Conservation (phyloP, 2,888 invertebrate species). For the Eurois occulta region DNA sequence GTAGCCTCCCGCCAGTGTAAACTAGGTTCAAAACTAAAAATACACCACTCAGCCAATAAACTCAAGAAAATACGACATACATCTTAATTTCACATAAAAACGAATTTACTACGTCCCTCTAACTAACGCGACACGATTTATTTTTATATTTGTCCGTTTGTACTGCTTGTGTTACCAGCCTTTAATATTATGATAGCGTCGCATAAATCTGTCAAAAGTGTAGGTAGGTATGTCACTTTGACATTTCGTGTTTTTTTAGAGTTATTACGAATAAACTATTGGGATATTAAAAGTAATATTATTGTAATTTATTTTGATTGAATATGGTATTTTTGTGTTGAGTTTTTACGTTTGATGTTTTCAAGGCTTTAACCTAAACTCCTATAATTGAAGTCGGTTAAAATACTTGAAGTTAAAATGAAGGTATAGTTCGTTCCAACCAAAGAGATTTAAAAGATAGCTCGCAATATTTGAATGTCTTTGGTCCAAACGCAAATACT, state of each 20-base stretch:
- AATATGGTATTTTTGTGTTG: not conserved
- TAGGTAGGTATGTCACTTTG: constrained; percentile 48
- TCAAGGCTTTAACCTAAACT: not conserved
- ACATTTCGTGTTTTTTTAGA: constrained; percentile 37
- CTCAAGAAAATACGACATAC: constrained; percentile 81
- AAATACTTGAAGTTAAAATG: not conserved
- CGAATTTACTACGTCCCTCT: constrained; percentile 81
- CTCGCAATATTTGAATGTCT: no score
- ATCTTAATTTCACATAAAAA: constrained; percentile 89
- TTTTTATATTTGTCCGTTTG: constrained; percentile 78
- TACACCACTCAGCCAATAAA: constrained; percentile 80
- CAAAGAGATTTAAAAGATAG: no score
- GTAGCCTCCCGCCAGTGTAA: constrained; percentile 18
- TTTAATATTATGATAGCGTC: constrained; percentile 86
- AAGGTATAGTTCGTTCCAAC: no score
- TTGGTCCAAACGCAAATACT: no score
- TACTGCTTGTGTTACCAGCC: constrained; percentile 81
- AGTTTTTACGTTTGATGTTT: constrained; percentile 21
- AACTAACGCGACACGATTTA: constrained; percentile 78
- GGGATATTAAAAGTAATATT: constrained; percentile 24
- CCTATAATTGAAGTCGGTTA: not conserved
- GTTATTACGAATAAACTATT: constrained; percentile 20
- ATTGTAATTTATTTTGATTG: constrained; percentile 32
- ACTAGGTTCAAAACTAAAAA: constrained; percentile 65
- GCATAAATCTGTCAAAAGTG: constrained; percentile 83